Base-by-base conservation (phyloP, 1,140 invertebrate species). In the Drosophila hydei region DNA sequence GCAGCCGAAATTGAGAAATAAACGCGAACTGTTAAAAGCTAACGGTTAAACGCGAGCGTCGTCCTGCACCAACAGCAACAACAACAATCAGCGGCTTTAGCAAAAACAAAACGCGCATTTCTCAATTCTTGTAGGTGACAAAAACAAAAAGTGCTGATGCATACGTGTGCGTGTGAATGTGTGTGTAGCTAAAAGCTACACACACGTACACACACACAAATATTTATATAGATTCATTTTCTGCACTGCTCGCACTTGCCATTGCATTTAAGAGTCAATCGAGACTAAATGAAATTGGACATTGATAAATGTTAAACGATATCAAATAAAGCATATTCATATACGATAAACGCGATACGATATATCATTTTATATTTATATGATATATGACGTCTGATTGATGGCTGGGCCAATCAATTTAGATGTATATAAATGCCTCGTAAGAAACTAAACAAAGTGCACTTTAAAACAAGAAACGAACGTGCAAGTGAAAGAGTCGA, bases 1-100 rank as follows among this genome's bases (percentile, higher is more conserved):
- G 48, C 48, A 70, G 33, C 68, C 42, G 42, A 60, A 45, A 45
- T 45, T 23, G 43, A 45, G 18, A 45, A 50, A 30, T 21, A 42
- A 69, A 42, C 59, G 38, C 58, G 21, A 23, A 16, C 2, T 50
- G 30, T 18, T 33, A 30, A 55, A 11, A 30, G 48, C 30, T 51
- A 51, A 51, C 23, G 27, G 30, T 51, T 30, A 52, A 52, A 38
- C 50, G 14, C 50, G 11, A 52, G 30, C 27, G 14, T 56, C 38
- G 38, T 56, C 54, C 54, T 56, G 54, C 54, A 27, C 19, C 21
- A 27, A 21, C 21, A 25, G 19, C 38, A 23, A 3, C 52, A 25
- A 0, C 52, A 40, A 18, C 16, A 51, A 11, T 12, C 19, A 25
- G 23, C 19, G 12, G n/a, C 38, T 40, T 33, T 33, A 11, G n/a